These are phyloP conservation scores for Cirrhinus mrigala DNA, from an alignment of 2,797 vertebrate genomes.

Conservation along the genomic window DNA sequence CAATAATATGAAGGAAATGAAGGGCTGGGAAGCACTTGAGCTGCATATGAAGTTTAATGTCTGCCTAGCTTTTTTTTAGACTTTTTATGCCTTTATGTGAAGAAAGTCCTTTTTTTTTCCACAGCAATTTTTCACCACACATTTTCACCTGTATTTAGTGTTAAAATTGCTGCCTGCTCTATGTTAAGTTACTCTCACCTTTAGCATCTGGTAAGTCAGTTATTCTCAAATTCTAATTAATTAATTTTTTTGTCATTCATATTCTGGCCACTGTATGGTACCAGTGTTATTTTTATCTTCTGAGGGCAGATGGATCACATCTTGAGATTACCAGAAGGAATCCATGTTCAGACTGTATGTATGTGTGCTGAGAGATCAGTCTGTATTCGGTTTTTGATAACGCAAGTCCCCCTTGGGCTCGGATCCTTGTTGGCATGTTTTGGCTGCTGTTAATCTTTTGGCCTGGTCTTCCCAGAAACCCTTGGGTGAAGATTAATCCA, in stretches of 20 bases:
- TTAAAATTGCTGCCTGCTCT: neutral
- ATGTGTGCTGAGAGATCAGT: conserved; percentile 30
- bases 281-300: conserved; percentile 5
- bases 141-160: neutral
- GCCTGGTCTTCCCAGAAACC: neutral
- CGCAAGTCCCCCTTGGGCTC: conserved; percentile 1
- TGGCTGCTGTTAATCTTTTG: conserved; percentile 33
- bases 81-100: neutral
- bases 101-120: neutral
- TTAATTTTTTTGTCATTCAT: neutral
- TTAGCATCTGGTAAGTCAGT: neutral
- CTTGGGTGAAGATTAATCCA: conserved; percentile 8
- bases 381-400: conserved; percentile 28
- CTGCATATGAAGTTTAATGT: conserved; percentile 51
- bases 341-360: neutral
- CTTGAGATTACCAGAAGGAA: conserved; percentile 25
- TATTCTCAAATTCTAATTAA: neutral
- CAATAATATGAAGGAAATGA: conserved; percentile 36
- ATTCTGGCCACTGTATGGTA: neutral
- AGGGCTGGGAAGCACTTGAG: conserved; percentile 47
- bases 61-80: conserved; percentile 57
- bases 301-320: conserved; percentile 9
- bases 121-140: neutral
- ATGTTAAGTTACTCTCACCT: neutral
- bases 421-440: conserved; percentile 27